phyloP scores from a whole-genome alignment of 2,113 vertebrate genomes.

The Bos taurus region DNA sequence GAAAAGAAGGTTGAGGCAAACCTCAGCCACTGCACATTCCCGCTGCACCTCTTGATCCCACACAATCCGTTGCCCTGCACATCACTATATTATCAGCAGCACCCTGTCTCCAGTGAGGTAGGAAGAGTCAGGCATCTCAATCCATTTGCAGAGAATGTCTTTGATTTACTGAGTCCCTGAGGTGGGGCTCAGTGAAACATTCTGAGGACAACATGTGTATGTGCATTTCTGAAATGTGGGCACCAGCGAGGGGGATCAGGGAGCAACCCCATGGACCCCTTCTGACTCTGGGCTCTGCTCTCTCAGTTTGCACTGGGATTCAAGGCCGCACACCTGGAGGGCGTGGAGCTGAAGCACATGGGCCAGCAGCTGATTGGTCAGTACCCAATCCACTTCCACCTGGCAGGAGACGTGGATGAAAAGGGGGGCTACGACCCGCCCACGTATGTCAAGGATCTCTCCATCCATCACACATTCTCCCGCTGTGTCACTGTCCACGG shows the following conservation, averaged over 20 bases:
- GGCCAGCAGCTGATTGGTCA: constrained; percentile 97
- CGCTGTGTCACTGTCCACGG: constrained; percentile 94
- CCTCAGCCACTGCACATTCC: fast-evolving
- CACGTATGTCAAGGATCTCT: constrained; percentile 87
- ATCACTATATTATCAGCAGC: fast-evolving
- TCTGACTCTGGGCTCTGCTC: background rate
- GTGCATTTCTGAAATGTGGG: background rate
- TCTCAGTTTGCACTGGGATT: constrained; percentile 90
- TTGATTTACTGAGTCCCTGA: background rate
- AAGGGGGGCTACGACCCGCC: constrained; percentile 91
- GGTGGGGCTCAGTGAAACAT: fast-evolving
- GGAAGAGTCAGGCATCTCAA: background rate
- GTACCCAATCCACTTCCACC: constrained; percentile 97
- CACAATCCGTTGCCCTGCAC: fast-evolving
- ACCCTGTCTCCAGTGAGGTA: fast-evolving
- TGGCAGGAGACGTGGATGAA: constrained; percentile 93
- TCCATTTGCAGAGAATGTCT: background rate
- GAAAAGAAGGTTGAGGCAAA: background rate
- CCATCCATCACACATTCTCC: constrained; percentile 96
- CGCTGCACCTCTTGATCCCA: fast-evolving
- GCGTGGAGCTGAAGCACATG: constrained; percentile 93
- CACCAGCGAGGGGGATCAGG: background rate
- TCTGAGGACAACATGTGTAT: background rate
- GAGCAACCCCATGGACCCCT: fast-evolving
- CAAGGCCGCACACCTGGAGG: constrained; percentile 89